Evolutionary conservation across 1,140 invertebrate species (phyloP).

Genomic region (Anagrus nilaparvatae): DNA sequence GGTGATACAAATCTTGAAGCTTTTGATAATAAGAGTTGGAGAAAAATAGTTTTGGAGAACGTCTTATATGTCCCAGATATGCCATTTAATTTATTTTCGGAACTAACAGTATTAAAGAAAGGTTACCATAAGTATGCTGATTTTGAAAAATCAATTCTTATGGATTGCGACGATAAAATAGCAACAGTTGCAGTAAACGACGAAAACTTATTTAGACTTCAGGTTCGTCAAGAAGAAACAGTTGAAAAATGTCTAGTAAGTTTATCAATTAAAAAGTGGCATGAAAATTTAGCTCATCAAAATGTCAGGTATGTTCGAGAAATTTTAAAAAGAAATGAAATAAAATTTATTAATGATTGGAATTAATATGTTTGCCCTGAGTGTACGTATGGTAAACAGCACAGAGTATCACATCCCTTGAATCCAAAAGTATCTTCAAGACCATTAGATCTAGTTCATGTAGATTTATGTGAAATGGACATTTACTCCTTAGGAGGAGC

Average conservation of each 20-base stretch:
- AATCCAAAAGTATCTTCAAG: constrained; percentile 3
- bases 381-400: constrained; percentile 22
- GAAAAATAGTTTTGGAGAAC: constrained; percentile 17
- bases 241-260: constrained; percentile 14
- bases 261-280: constrained; percentile 18
- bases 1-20: too few relatives aligned
- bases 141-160: too few relatives aligned
- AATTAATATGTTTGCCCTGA: constrained; percentile 14
- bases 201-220: constrained; percentile 20
- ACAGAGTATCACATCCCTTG: constrained; percentile 3
- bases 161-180: too few relatives aligned
- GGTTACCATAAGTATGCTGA: too few relatives aligned
- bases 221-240: constrained; percentile 15
- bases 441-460: constrained; percentile 18
- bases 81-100: constrained; percentile 22
- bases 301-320: constrained; percentile 23
- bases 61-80: constrained; percentile 21
- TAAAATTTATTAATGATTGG: constrained; percentile 2
- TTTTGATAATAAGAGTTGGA: too few relatives aligned
- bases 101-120: too few relatives aligned
- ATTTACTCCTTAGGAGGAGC: constrained; percentile 21
- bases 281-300: constrained; percentile 24
- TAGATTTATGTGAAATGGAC: constrained; percentile 24
- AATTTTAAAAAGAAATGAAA: constrained; percentile 12
- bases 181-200: too few relatives aligned